phyloP scores from a whole-genome alignment of 2,888 invertebrate species.

The Ectropis crepuscularia region DNA sequence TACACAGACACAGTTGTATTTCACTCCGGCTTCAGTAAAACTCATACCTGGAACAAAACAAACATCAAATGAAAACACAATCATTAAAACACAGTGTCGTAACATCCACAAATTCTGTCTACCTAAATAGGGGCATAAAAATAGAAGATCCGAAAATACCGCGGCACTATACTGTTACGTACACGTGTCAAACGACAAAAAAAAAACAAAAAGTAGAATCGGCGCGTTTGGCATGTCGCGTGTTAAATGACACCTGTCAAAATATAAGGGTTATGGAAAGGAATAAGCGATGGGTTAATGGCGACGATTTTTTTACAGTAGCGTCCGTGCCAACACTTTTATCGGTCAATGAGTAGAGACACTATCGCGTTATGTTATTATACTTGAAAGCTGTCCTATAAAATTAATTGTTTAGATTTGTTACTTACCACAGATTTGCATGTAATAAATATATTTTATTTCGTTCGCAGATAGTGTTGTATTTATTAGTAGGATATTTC shows the following conservation, averaged over 20 bases:
- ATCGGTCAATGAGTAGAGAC: background rate
- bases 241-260: constrained; percentile 70
- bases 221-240: constrained; percentile 37
- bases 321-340: constrained; percentile 7
- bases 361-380: too few species aligned
- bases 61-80: constrained; percentile 6
- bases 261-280: constrained; percentile 46
- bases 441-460: too few species aligned
- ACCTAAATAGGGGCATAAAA: constrained; percentile 26
- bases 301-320: constrained; percentile 5
- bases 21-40: background rate
- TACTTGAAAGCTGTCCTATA: too few species aligned
- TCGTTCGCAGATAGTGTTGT: too few species aligned
- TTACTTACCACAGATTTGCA: too few species aligned
- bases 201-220: constrained; percentile 45
- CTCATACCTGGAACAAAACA: constrained; percentile 35
- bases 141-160: constrained; percentile 25
- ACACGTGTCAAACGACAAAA: constrained; percentile 42
- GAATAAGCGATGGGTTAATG: constrained; percentile 15
- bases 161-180: constrained; percentile 26
- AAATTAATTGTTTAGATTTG: too few species aligned
- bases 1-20: background rate
- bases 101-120: constrained; percentile 12
- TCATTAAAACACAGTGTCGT: constrained; percentile 1
- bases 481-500: too few species aligned